These are phyloP conservation scores for Barnardius zonarius DNA, from an alignment of 2,113 vertebrate species.

Conservation along the genomic window DNA sequence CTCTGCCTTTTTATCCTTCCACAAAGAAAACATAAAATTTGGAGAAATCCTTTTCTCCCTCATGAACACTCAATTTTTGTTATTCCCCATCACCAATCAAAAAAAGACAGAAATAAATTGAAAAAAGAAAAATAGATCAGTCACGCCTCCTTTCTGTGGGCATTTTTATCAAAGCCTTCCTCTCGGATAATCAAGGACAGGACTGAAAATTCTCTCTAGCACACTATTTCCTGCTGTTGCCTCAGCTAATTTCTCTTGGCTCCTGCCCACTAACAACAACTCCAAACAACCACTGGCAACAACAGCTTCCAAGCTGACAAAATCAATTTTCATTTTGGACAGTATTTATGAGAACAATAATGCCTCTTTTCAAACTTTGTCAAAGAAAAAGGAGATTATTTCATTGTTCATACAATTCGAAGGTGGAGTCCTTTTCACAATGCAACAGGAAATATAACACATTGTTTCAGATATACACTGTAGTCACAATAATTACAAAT, in stretches of 20 bases:
- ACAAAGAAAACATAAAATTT: neutral
- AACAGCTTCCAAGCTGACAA: neutral
- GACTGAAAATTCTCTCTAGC: neutral
- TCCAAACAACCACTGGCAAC: neutral
- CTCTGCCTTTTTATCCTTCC: neutral
- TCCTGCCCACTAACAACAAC: neutral
- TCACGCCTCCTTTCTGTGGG: neutral
- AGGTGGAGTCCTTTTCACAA: neutral
- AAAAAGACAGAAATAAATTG: neutral
- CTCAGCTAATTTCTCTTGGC: neutral
- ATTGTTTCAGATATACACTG: neutral
- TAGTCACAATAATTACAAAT: neutral
- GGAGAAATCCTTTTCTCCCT: neutral
- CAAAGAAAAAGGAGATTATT: neutral
- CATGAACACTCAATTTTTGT: neutral
- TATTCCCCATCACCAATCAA: neutral
- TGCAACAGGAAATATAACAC: neutral
- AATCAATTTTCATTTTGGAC: neutral
- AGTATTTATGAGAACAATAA: neutral
- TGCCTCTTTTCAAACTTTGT: neutral
- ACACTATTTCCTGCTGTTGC: neutral
- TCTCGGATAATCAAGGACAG: neutral
- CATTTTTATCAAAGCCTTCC: neutral
- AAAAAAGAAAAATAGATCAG: neutral
- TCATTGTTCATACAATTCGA: neutral